Conservation (phyloP, 2,888 invertebrate genomes). For the Aphrophora alni region DNA sequence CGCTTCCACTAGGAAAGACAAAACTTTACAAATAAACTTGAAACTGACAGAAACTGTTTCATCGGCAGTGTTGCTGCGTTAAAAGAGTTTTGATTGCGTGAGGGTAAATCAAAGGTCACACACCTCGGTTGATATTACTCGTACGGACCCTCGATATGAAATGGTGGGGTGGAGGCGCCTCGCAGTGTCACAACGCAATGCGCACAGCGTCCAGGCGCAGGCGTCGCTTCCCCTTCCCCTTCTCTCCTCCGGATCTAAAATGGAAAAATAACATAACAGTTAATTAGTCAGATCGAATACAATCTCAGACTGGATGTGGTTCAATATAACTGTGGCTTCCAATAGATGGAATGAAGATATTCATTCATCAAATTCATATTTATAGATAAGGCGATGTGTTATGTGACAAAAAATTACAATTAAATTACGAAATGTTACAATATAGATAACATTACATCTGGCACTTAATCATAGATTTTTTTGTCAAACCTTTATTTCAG, state of each 20-base stretch:
- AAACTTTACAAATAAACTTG: too few species aligned
- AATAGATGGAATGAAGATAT: too few species aligned
- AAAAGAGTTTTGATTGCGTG: not conserved
- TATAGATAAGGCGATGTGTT: too few species aligned
- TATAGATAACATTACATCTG: too few species aligned
- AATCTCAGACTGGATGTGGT: not conserved
- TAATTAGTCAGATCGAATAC: not conserved
- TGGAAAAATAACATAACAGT: conserved; percentile 9
- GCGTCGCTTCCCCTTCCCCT: not conserved
- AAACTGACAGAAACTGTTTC: too few species aligned
- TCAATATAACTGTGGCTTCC: not conserved
- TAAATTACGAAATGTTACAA: too few species aligned
- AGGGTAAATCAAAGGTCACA: not conserved
- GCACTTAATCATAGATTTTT: too few species aligned
- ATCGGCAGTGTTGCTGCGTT: not conserved
- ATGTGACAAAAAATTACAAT: too few species aligned
- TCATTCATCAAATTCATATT: too few species aligned
- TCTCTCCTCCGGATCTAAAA: not conserved
- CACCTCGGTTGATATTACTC: not conserved
- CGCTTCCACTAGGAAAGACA: too few species aligned
- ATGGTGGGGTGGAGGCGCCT: conserved; percentile 4
- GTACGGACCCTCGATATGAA: not conserved
- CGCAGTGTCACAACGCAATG: not conserved
- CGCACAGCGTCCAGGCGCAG: not conserved
- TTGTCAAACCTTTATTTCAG: too few species aligned